A percentile compares a stretch with the other conserved stretches of the same genome.
These are phyloP conservation scores for Phyllotreta striolata DNA, from an alignment of 2,888 invertebrate species.

Conservation along the genomic window DNA sequence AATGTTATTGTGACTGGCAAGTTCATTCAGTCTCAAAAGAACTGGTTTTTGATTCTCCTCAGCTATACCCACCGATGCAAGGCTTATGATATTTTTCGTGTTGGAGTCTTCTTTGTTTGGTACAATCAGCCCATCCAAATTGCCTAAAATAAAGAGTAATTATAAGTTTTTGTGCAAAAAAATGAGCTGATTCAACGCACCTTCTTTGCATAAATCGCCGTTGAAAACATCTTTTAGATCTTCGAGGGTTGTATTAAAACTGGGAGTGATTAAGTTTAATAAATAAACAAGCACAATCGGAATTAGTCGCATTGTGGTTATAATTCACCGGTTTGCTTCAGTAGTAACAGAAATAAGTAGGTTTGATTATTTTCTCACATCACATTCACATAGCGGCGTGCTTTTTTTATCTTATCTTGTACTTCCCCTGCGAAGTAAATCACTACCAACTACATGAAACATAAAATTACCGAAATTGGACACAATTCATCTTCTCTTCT, in stretches of 20 bases:
- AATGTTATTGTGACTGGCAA: conserved; percentile 49
- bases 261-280: no score
- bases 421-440: no score
- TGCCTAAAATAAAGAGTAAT: conserved; percentile 17
- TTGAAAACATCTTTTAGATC: conserved; percentile 20
- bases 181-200: conserved; percentile 3
- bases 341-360: no score
- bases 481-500: no score
- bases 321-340: no score
- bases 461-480: no score
- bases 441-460: no score
- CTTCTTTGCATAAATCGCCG: conserved; percentile 22
- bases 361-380: no score
- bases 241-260: not conserved
- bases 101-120: not conserved
- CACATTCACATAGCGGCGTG: no score
- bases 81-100: conserved; percentile 16
- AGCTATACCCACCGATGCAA: conserved; percentile 17
- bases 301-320: no score
- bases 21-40: conserved; percentile 46
- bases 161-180: not conserved
- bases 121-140: not conserved
- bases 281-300: no score
- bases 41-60: conserved; percentile 37
- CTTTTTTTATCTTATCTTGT: no score